Evolutionary conservation across 1,140 invertebrate genomes (phyloP).

Genomic region (Drosophila pectinifera): DNA sequence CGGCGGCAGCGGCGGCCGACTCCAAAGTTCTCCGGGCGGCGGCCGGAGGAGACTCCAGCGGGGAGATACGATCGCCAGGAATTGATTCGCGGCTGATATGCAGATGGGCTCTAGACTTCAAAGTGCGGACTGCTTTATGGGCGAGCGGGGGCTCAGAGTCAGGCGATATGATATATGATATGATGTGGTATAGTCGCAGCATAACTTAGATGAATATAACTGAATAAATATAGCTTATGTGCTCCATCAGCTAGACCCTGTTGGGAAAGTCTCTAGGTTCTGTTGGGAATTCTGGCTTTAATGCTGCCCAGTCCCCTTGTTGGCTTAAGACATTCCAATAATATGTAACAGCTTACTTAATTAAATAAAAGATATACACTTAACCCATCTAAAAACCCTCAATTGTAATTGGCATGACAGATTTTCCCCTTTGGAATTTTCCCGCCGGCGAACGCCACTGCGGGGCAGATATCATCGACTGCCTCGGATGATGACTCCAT

Average conservation of each 20-base stretch:
- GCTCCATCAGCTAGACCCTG: too few species aligned
- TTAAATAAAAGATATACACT: too few species aligned
- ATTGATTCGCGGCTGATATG: constrained; percentile 41
- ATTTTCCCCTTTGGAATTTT: neutral
- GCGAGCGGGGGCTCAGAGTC: neutral
- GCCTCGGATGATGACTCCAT: constrained; percentile 26
- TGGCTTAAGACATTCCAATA: too few species aligned
- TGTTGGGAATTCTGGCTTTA: too few species aligned
- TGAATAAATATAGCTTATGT: too few species aligned
- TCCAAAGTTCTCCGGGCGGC: constrained; percentile 20
- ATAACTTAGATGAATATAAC: too few species aligned
- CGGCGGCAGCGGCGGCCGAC: constrained; percentile 9
- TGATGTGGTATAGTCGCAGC: too few species aligned
- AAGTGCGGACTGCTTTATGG: constrained; percentile 27
- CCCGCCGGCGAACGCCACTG: neutral
- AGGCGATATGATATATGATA: neutral
- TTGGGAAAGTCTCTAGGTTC: too few species aligned
- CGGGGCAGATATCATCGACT: constrained; percentile 5
- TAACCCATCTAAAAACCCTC: too few species aligned
- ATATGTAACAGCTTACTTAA: too few species aligned
- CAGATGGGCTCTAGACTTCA: constrained; percentile 39
- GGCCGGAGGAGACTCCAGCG: neutral
- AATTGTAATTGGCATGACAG: too few species aligned
- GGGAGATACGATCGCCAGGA: constrained; percentile 30
- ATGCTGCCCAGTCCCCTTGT: too few species aligned